These are phyloP conservation scores for Anguilla megastoma DNA, from an alignment of 2,797 vertebrate species.

Conservation along the genomic window DNA sequence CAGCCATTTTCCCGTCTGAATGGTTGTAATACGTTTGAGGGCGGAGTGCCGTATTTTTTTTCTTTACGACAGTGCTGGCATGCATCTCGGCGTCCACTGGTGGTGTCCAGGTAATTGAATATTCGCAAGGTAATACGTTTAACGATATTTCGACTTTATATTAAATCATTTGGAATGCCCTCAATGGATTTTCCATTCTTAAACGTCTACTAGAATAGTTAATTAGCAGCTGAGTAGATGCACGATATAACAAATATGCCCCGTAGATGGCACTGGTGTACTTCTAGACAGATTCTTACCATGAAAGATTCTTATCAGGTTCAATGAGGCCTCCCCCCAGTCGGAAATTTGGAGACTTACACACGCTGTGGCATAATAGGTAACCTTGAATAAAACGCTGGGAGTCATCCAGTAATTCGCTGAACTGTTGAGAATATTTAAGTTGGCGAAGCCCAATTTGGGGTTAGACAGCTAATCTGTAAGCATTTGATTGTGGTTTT, in stretches of 20 bases:
- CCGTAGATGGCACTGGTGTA: conserved; percentile 60
- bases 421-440: not conserved
- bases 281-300: conserved; percentile 3
- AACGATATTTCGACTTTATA: not conserved
- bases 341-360: not conserved
- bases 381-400: conserved; percentile 1
- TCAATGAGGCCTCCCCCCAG: too few species aligned
- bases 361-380: not conserved
- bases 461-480: not conserved
- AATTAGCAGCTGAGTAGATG: not conserved
- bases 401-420: not conserved
- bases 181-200: not conserved
- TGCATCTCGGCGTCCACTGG: not conserved
- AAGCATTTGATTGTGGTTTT: not conserved
- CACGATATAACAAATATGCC: conserved; percentile 7
- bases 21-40: not conserved
- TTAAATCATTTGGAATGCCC: not conserved
- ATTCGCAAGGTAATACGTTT: not conserved
- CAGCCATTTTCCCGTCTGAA: conserved; percentile 57
- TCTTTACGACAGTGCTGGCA: conserved; percentile 64
- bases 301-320: not conserved
- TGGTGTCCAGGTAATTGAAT: not conserved
- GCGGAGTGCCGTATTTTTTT: conserved; percentile 44
- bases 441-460: not conserved
- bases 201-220: not conserved